Evolutionary conservation across 2,888 invertebrate species (phyloP).

Genomic region (Hyppa rectilinea): DNA sequence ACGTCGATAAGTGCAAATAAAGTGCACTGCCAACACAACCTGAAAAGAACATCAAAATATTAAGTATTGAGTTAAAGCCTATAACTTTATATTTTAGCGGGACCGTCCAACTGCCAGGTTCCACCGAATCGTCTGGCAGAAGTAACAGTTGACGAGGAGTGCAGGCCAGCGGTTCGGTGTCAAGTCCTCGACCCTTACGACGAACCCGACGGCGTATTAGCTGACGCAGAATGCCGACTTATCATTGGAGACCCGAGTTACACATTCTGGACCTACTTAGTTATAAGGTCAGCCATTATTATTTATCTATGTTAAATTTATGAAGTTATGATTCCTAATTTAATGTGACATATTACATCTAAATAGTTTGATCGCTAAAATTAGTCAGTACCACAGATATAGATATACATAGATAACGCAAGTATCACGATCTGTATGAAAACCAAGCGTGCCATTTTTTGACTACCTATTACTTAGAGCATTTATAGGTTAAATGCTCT

Average conservation of each 20-base stretch:
- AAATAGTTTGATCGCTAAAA: background rate
- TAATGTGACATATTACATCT: background rate
- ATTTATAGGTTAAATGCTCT: no score
- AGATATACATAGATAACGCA: no score
- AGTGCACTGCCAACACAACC: background rate
- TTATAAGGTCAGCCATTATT: conserved; percentile 87
- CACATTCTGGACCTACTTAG: conserved; percentile 93
- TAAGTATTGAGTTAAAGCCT: background rate
- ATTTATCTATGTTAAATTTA: no score
- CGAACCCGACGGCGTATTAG: conserved; percentile 92
- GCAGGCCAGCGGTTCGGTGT: conserved; percentile 93
- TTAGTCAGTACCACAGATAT: background rate
- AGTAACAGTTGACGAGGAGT: conserved; percentile 83
- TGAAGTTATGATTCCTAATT: background rate
- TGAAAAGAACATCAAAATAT: background rate
- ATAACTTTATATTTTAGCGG: conserved; percentile 69
- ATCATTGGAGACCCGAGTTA: conserved; percentile 92
- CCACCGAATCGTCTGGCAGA: conserved; percentile 87
- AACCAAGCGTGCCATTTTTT: no score
- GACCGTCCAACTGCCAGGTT: conserved; percentile 91
- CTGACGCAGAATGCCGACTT: conserved; percentile 92
- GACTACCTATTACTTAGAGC: no score
- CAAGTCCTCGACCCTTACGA: conserved; percentile 93
- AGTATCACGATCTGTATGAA: no score
- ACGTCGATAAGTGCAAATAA: background rate